Base-by-base conservation (phyloP, 2,888 invertebrate species). In the Ecliptopera silaceata region DNA sequence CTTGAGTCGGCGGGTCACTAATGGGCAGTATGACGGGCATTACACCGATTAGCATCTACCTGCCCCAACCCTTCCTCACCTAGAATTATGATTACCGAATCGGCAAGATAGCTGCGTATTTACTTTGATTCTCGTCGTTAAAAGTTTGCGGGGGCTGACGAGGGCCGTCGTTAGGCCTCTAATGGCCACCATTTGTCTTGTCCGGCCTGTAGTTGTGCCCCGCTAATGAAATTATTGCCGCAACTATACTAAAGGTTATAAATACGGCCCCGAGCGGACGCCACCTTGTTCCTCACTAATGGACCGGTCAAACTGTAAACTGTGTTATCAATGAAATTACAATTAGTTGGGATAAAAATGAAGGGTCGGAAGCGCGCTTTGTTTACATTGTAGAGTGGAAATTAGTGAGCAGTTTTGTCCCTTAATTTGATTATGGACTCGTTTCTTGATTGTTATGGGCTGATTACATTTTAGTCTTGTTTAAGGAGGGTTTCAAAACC, bases 201-300 rank as follows among this genome's bases (percentile, higher is more conserved):
- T 91, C 91, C 90, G 88, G 88, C 87, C 85, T 83, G 80, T 89
- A 89, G 88, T 88, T 87, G 87, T 83, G 86, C 87, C 86, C 81
- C 83, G 80, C 90, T 92, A 92, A 92, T 92, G 92, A 92, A 92
- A 92, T 92, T 92, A 92, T 91, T 89, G 91, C 91, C 90, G 84
- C 88, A 90, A 90, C 90, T 91, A 90, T 84, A 90, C 82, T 84
- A 84, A 85, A 87, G 86, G 88, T 89, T 90, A 90, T 91, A 90
- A 91, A 91, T 91, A 89, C 87, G 81, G 84, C 81, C 84, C 81
- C 78, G 63, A 44, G 61, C 75, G 88, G 88, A 88, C 86, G 86
- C 82, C 86, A 88, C 89, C 90, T 87, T 90, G 90, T 88, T 89
- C 82, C 79, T 70, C 81, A 76, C 90, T 91, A 91, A 91, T 91